Evolutionary conservation across 2,888 invertebrate genomes (phyloP).

Genomic region (Eumacrocentrus americanus): DNA sequence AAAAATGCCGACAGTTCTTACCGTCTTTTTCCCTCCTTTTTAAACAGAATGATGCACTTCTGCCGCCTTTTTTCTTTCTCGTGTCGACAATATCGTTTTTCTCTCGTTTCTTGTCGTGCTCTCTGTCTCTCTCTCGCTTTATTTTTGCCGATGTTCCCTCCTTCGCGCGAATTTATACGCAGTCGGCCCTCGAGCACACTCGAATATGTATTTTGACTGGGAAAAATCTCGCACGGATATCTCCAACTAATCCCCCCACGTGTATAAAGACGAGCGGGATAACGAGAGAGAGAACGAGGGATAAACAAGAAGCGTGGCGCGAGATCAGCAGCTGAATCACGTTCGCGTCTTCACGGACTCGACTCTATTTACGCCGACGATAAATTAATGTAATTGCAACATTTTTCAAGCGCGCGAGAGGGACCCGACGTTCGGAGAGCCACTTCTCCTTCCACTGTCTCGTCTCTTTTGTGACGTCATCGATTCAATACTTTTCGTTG

Average conservation of each 20-base stretch:
- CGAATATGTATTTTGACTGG: not conserved
- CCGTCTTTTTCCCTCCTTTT: not conserved
- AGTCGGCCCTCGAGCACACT: not conserved
- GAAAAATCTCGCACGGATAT: not conserved
- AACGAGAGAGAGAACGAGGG: slow-evolving; percentile 19
- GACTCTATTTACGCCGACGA: slow-evolving; percentile 47
- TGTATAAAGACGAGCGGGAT: slow-evolving; percentile 19
- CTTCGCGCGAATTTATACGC: slow-evolving; percentile 11
- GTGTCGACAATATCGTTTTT: not conserved
- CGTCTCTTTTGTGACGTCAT: slow-evolving; percentile 61
- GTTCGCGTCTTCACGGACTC: slow-evolving; percentile 33
- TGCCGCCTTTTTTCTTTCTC: not conserved
- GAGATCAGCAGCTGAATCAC: slow-evolving; percentile 24
- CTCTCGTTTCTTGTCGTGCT: not conserved
- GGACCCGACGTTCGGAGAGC: slow-evolving; percentile 38
- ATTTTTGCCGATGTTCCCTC: not conserved
- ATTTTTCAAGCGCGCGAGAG: slow-evolving; percentile 52
- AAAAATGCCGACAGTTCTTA: not conserved
- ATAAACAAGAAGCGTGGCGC: slow-evolving; percentile 22
- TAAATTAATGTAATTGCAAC: slow-evolving; percentile 54
- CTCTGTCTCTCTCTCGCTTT: not conserved
- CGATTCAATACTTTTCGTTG: slow-evolving; percentile 60
- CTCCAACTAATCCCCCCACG: slow-evolving; percentile 15
- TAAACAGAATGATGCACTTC: not conserved
- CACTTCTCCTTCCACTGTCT: slow-evolving; percentile 53